Base-by-base conservation (phyloP, 2,797 vertebrate species). In the Pelodytes ibericus region DNA sequence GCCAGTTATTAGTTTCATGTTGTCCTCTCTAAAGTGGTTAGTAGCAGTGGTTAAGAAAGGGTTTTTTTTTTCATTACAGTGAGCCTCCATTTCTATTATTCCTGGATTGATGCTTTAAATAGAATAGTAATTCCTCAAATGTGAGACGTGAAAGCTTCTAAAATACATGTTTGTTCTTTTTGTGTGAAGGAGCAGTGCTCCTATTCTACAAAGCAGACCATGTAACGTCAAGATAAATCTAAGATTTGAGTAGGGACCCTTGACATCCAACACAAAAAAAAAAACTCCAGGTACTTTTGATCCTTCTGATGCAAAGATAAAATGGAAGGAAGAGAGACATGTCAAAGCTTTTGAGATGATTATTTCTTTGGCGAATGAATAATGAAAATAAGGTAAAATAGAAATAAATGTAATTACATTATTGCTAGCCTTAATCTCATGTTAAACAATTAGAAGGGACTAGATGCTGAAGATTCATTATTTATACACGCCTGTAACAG, bases 111-210 rank as follows among this genome's bases (percentile, higher is more conserved):
- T 26, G 15, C 33, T 60, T 29, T 30, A 20, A 20, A 31, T 27
- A 60, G 36, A 47, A 4, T 29, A 47, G 25, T 3, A 11, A 70
- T 26, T 29, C 36, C 56, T 61, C 57, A 61, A 71, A 71, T 30
- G 18, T 6, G 20, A 16, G 57, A 59, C 13, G 26, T 24, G 39
- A 61, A 49, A 61, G 20, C 41, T 60, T 71, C 16, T 47, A 30
- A 71, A 30, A 71, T 2, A 71, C 44, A 70, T 70, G 36, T 70
- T 71, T 60, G 26, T 31, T 61, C 31, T 60, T 60, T 20, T 71
- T 49, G 33, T 62, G 26, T 60, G 29, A 51, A 9, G 4, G 13
- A 62, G 22, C 27, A n/a, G 20, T 60, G 60, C 31, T 11, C 27
- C 61, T 49, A 22, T 25, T 2, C 36, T 47, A 72, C 26, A 71